Base-by-base conservation (phyloP, 2,888 invertebrate species). In the Catocala nupta region DNA sequence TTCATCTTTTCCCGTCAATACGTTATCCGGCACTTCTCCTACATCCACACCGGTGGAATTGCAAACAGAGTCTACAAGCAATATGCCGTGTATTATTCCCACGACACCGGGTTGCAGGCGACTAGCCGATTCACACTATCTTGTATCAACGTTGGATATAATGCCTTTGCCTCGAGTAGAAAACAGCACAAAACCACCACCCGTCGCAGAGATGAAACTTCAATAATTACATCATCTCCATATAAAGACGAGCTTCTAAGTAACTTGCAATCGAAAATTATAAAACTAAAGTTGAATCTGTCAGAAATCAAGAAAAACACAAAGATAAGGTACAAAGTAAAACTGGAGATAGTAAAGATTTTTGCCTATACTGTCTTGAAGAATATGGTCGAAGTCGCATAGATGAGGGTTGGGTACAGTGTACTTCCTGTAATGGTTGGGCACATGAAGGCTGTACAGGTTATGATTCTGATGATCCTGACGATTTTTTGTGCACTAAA, bases 401-500 rank as follows among this genome's bases (percentile, higher is more conserved):
- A 5, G 25, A 54, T 33, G 53, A 54, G 3, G 44, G 44, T 44
- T 44, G 44, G 44, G 12, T 44, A 11, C 44, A 44, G n/a, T 44
- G 44, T 44, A 2, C 11, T 11, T 4, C 1, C 4, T 44, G 44
- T n/a, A 44, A 44, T 2, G n/a, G 44, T 4, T 44, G 44, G 44
- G 44, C 44, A 2, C 44, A 44, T 44, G 44, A 12, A 12, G 44
- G n/a, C 3, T 44, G 44, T 6, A 12, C 44, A 12, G 44, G 44
- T 44, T 44, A 12, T n/a, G 12, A 44, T 9, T 5, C 42, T n/a
- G n/a, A n/a, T n/a, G n/a, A n/a, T 3, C 42, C 11, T 5, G 42
- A 42, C 9, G 42, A 42, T 42, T 42, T 42, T 42, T 7, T 42
- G 42, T 42, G 42, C 42, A 42, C 9, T 5, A 9, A 9, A 5